Evolutionary conservation across 1,140 invertebrate genomes (phyloP).

Genomic region (Doryteuthis pealeii): DNA sequence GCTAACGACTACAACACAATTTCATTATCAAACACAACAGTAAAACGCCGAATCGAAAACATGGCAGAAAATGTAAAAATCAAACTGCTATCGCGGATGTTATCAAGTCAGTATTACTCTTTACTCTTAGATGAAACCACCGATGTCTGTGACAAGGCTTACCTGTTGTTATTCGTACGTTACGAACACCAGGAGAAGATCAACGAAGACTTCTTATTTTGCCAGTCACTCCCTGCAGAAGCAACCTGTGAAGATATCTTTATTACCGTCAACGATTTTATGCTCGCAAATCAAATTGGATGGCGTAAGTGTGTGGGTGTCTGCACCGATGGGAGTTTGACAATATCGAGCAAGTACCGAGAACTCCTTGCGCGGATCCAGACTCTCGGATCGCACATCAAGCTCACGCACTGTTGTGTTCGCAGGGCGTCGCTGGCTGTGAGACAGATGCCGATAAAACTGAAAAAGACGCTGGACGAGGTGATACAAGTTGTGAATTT

Average conservation of each 20-base stretch:
- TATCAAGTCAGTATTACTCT: neutral
- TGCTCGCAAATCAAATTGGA: neutral
- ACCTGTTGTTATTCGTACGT: neutral
- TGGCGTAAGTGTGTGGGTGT: neutral
- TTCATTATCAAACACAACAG: neutral
- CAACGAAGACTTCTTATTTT: conserved; percentile 8
- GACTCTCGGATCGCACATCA: neutral
- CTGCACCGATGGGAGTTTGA: neutral
- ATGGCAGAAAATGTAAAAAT: neutral
- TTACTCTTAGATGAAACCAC: neutral
- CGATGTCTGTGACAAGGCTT: neutral
- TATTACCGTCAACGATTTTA: neutral
- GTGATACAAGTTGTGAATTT: neutral
- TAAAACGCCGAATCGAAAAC: neutral
- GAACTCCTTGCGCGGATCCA: neutral
- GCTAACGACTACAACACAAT: neutral
- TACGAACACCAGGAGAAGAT: neutral
- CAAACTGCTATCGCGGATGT: neutral
- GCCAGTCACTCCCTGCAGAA: neutral
- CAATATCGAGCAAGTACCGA: neutral
- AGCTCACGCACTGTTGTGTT: neutral
- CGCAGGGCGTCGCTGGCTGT: neutral
- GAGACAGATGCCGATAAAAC: neutral
- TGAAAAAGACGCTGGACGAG: neutral
- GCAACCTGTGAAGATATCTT: neutral